These are phyloP conservation scores for Himalopsyche anomala DNA, from an alignment of 2,888 invertebrate species.

Conservation along the genomic window DNA sequence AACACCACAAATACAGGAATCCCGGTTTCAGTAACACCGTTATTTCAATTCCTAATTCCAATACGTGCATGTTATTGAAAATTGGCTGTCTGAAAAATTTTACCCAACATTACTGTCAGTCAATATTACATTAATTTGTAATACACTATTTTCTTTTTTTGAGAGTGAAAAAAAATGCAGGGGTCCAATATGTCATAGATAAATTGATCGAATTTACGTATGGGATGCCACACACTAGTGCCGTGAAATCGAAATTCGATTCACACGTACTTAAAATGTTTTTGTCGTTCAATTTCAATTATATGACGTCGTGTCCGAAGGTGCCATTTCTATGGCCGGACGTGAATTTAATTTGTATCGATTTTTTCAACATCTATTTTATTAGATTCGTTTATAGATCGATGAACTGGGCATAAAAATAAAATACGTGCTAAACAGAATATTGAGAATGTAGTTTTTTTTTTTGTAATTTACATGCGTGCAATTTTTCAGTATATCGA, in stretches of 20 bases:
- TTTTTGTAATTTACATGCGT: too few relatives aligned
- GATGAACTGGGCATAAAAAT: constrained; percentile 1
- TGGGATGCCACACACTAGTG: neutral
- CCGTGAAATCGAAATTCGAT: constrained; percentile 12
- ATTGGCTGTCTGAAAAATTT: neutral
- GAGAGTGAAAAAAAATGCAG: neutral
- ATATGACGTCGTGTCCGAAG: neutral
- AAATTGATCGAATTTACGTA: constrained; percentile 38
- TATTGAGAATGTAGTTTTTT: constrained; percentile 5
- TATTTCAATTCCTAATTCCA: neutral
- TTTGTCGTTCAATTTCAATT: constrained; percentile 24
- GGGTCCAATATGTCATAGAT: neutral
- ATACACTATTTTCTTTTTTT: neutral
- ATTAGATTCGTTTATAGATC: constrained; percentile 7
- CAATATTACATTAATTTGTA: too few relatives aligned
- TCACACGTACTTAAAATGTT: constrained; percentile 11
- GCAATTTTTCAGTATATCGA: too few relatives aligned
- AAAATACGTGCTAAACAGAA: neutral
- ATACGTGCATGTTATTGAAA: neutral
- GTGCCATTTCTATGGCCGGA: constrained; percentile 3
- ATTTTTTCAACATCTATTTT: neutral
- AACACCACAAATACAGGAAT: too few relatives aligned
- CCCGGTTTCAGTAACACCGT: too few relatives aligned
- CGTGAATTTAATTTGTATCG: constrained; percentile 23
- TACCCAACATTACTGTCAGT: neutral